Conservation (phyloP, 2,113 vertebrate species). For the Astatotilapia flaviijosephi region DNA sequence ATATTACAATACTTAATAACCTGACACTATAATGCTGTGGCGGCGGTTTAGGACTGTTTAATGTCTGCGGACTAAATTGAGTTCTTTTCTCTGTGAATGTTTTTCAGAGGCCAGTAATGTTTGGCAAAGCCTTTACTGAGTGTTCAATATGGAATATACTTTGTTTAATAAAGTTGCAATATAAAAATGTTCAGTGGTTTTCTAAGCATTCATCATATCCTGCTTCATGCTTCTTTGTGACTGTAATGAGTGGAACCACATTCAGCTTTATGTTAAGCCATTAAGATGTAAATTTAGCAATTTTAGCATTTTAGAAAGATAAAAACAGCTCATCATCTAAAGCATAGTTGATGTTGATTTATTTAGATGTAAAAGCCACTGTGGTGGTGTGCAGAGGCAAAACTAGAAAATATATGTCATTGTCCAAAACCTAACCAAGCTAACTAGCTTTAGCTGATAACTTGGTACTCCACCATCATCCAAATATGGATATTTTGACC, state of each 20-base stretch:
- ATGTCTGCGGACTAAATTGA: neutral
- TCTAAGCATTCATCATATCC: neutral
- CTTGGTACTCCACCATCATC: neutral
- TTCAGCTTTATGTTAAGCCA: neutral
- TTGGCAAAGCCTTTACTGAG: neutral
- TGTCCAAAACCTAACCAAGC: neutral
- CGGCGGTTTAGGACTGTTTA: neutral
- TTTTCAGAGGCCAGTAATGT: neutral
- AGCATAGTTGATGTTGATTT: neutral
- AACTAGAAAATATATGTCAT: neutral
- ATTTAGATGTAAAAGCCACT: neutral
- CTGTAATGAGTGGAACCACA: neutral
- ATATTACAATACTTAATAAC: neutral
- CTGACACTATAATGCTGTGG: neutral
- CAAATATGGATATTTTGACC: neutral
- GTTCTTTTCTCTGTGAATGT: neutral
- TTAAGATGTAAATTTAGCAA: neutral
- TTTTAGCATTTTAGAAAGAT: neutral
- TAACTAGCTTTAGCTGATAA: neutral
- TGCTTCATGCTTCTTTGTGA: neutral
- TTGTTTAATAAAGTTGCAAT: conserved; percentile 7
- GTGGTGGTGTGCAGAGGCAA: neutral
- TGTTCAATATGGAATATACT: conserved; percentile 30
- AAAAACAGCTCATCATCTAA: neutral
- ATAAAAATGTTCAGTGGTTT: neutral